A percentile compares a stretch with the other conserved stretches of the same genome.
Evolutionary conservation across 2,888 invertebrate species (phyloP).

Genomic region (Drosophila vallismaia): DNA sequence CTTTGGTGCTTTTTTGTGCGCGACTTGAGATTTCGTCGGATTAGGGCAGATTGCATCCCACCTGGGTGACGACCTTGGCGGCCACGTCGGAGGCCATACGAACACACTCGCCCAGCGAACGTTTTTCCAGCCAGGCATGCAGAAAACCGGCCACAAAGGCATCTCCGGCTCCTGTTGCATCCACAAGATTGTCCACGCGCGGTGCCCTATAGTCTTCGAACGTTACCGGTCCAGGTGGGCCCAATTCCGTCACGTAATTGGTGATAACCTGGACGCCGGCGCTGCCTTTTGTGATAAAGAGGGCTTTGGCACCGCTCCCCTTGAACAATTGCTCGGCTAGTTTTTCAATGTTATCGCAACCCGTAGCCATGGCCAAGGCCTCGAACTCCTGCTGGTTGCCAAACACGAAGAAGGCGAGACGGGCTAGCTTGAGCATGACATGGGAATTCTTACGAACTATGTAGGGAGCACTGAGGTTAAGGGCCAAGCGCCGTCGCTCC

Average conservation of each 20-base stretch:
- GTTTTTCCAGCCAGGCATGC: conserved; percentile 84
- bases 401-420: conserved; percentile 85
- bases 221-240: conserved; percentile 50
- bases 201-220: conserved; percentile 82
- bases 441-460: conserved; percentile 84
- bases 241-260: conserved; percentile 74
- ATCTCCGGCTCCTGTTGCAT: conserved; percentile 87
- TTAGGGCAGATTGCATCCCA: conserved; percentile 84
- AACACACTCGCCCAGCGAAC: conserved; percentile 83
- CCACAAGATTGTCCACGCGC: conserved; percentile 83
- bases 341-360: conserved; percentile 61
- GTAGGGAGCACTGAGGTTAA: conserved; percentile 86
- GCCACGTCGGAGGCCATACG: conserved; percentile 84
- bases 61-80: conserved; percentile 84
- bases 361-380: conserved; percentile 82
- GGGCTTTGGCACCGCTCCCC: conserved; percentile 76
- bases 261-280: conserved; percentile 85
- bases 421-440: conserved; percentile 83
- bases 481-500: conserved; percentile 83
- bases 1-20: conserved; percentile 43
- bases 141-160: conserved; percentile 86
- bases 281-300: conserved; percentile 87
- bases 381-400: conserved; percentile 86
- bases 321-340: conserved; percentile 57
- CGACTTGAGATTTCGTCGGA: conserved; percentile 15